A percentile compares a stretch with the other conserved stretches of the same genome.
These are phyloP conservation scores for Capitulum mitella DNA, from an alignment of 2,888 invertebrate species.

Conservation along the genomic window DNA sequence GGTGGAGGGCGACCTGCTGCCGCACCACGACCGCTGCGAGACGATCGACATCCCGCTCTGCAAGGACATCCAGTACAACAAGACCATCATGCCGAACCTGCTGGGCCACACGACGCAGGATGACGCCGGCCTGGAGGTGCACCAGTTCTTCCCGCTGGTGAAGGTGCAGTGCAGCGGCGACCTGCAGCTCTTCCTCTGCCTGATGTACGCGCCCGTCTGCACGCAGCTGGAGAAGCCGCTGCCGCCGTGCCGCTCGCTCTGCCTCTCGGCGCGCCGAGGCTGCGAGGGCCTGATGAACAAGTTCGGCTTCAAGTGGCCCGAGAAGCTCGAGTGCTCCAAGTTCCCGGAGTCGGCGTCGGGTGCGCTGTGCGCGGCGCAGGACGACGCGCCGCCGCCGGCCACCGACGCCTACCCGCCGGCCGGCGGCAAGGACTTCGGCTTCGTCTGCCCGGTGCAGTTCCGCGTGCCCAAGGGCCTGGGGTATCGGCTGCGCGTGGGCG, in stretches of 20 bases:
- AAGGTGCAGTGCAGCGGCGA: constrained; percentile 95
- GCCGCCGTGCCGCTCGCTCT: constrained; percentile 89
- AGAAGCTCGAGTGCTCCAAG: constrained; percentile 89
- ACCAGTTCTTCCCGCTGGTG: constrained; percentile 97
- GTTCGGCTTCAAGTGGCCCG: constrained; percentile 86
- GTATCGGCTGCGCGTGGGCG: constrained; percentile 61
- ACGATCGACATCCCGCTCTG: constrained; percentile 98
- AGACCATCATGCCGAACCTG: constrained; percentile 93
- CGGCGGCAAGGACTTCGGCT: constrained; percentile 41
- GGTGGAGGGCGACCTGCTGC: constrained; percentile 33
- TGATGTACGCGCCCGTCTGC: constrained; percentile 97
- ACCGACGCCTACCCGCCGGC: neutral
- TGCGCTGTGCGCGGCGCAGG: constrained; percentile 67
- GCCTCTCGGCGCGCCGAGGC: constrained; percentile 81
- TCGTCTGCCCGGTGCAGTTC: constrained; percentile 80
- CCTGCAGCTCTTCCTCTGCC: constrained; percentile 93
- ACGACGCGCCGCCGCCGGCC: constrained; percentile 41
- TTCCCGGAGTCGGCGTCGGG: constrained; percentile 65
- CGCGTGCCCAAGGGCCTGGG: constrained; percentile 69
- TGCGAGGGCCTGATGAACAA: constrained; percentile 96
- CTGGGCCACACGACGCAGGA: constrained; percentile 96
- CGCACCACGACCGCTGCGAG: constrained; percentile 57
- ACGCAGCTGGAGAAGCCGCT: constrained; percentile 75
- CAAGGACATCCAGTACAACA: constrained; percentile 89
- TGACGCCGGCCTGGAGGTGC: constrained; percentile 93